phyloP scores from a whole-genome alignment of 2,888 invertebrate species.

The Vandiemenella viatica region DNA sequence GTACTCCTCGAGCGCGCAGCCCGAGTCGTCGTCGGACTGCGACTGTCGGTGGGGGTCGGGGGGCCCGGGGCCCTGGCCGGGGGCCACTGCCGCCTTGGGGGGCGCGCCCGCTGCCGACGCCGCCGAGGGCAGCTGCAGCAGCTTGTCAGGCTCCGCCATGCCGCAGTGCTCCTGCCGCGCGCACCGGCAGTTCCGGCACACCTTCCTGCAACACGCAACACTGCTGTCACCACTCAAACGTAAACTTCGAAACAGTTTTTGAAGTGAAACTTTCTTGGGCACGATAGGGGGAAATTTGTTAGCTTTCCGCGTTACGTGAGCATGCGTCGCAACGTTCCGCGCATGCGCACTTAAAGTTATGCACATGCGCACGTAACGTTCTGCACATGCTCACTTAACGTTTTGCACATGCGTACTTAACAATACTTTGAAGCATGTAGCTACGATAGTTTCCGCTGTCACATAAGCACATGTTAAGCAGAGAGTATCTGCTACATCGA shows the following conservation, averaged over 20 bases:
- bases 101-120: conserved; percentile 32
- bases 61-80: conserved; percentile 25
- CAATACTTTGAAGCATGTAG: too few species aligned
- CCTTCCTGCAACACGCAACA: conserved; percentile 48
- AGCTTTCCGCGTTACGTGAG: too few species aligned
- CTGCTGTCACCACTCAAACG: neutral
- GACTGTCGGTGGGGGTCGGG: conserved; percentile 67
- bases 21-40: conserved; percentile 93
- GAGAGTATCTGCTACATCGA: too few species aligned
- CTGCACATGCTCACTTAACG: too few species aligned
- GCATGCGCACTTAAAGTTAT: too few species aligned
- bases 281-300: too few species aligned
- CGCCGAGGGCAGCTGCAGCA: conserved; percentile 28
- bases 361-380: too few species aligned
- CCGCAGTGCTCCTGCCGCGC: conserved; percentile 36
- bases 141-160: conserved; percentile 28
- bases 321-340: too few species aligned
- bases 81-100: conserved; percentile 34
- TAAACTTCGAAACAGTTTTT: neutral
- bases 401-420: too few species aligned
- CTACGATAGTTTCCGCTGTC: too few species aligned
- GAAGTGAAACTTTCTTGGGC: too few species aligned
- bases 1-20: conserved; percentile 94
- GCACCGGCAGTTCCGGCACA: conserved; percentile 69
- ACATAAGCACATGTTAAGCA: too few species aligned